Evolutionary conservation across 2,113 vertebrate species (phyloP).

Genomic region (Anoplopoma fimbria): DNA sequence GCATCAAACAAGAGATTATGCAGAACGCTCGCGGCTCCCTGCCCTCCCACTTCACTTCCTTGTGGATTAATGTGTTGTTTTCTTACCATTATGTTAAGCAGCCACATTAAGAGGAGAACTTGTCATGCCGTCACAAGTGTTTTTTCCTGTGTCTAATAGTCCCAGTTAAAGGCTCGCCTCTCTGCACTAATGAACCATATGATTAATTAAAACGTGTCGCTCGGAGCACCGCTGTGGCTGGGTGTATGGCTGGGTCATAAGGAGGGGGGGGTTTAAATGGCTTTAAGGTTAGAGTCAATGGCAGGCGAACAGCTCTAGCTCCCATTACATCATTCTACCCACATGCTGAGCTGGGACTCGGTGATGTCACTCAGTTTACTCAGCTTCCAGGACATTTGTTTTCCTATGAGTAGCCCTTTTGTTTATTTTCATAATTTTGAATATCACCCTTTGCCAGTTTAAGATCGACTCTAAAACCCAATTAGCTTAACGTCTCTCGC

Average conservation of each 20-base stretch:
- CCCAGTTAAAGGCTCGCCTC: constrained; percentile 31
- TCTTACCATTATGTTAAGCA: constrained; percentile 62
- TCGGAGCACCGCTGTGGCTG: constrained; percentile 33
- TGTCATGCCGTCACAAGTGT: constrained; percentile 56
- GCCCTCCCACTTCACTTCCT: constrained; percentile 46
- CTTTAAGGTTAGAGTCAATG: constrained; percentile 58
- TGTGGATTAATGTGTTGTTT: constrained; percentile 69
- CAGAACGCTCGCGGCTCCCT: neutral
- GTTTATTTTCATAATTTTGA: constrained; percentile 79
- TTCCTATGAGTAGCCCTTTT: constrained; percentile 73
- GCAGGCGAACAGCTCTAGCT: constrained; percentile 49
- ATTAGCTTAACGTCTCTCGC: constrained; percentile 68
- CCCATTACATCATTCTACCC: constrained; percentile 76
- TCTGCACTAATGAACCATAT: constrained; percentile 57
- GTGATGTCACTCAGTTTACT: constrained; percentile 69
- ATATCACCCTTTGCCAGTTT: constrained; percentile 72
- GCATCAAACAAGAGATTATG: constrained; percentile 34
- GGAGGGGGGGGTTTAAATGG: neutral
- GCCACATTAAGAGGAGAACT: constrained; percentile 56
- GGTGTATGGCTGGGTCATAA: neutral
- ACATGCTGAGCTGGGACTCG: constrained; percentile 56
- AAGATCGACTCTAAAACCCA: constrained; percentile 72
- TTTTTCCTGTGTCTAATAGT: constrained; percentile 61
- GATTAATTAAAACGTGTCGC: constrained; percentile 65
- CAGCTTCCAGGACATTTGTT: constrained; percentile 72